These are phyloP conservation scores for Ibidorhyncha struthersii DNA, from an alignment of 2,113 vertebrate species.

Conservation along the genomic window DNA sequence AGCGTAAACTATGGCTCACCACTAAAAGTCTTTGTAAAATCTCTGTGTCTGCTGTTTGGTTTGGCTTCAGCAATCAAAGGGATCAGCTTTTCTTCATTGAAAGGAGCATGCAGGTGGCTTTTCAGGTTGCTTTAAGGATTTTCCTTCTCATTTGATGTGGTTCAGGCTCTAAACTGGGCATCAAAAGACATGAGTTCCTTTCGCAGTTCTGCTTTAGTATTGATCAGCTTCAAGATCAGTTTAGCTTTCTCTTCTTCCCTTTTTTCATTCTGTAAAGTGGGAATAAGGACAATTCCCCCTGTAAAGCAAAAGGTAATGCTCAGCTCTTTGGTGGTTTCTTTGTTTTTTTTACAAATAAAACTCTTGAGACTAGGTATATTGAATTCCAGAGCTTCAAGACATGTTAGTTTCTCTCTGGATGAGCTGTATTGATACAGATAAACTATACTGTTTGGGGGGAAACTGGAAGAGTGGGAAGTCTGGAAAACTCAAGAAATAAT, in stretches of 20 bases:
- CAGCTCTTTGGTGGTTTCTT: accelerated
- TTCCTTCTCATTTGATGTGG: conserved; percentile 20
- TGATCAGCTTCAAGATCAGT: neutral
- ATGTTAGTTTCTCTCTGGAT: neutral
- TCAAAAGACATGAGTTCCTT: neutral
- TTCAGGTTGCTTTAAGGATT: conserved; percentile 35
- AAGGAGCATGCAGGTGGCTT: conserved; percentile 27
- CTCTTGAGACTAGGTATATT: neutral
- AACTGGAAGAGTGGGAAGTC: neutral
- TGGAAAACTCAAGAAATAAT: neutral
- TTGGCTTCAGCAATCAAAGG: conserved; percentile 33
- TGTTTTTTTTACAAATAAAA: neutral
- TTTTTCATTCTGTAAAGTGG: neutral
- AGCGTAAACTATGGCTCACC: neutral
- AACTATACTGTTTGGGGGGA: neutral
- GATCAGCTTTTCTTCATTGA: conserved; percentile 2
- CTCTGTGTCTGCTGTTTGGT: conserved; percentile 5
- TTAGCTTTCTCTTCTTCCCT: neutral
- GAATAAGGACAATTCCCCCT: neutral
- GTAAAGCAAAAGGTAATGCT: neutral
- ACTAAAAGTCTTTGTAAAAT: neutral
- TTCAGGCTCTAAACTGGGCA: neutral
- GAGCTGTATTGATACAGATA: neutral
- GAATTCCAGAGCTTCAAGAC: neutral
- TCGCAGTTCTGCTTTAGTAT: neutral